A percentile compares a stretch with the other conserved stretches of the same genome.
These are phyloP conservation scores for Pangasius larnaudii DNA, from an alignment of 2,797 vertebrate species.

Conservation along the genomic window DNA sequence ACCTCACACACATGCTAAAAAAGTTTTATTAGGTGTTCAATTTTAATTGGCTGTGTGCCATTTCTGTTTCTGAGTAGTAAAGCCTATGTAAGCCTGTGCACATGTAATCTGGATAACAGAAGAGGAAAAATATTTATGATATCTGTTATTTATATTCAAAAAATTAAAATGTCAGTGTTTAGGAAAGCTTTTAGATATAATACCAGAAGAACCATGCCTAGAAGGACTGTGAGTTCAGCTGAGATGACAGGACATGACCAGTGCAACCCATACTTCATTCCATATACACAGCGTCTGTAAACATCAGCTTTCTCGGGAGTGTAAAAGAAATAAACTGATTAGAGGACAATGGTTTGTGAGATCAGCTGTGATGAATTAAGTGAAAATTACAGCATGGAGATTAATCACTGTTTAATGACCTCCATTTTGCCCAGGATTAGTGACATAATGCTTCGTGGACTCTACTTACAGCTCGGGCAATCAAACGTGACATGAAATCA, in stretches of 20 bases:
- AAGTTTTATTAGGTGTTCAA: conserved; percentile 27
- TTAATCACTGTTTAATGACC: conserved; percentile 56
- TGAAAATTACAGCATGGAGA: conserved; percentile 48
- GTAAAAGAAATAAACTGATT: conserved; percentile 42
- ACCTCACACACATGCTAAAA: conserved; percentile 18
- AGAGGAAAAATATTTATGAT: background rate
- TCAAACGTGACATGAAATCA: conserved; percentile 31
- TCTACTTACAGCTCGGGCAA: conserved; percentile 39
- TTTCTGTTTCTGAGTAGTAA: background rate
- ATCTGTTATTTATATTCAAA: background rate
- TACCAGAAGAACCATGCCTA: background rate
- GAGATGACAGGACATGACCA: conserved; percentile 32
- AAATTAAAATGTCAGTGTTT: background rate
- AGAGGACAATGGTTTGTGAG: conserved; percentile 31
- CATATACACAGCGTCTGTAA: conserved; percentile 25
- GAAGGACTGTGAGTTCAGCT: conserved; percentile 10
- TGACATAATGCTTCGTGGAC: conserved; percentile 33
- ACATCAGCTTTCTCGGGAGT: conserved; percentile 32
- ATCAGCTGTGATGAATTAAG: conserved; percentile 57
- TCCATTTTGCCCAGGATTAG: conserved; percentile 38
- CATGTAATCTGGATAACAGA: background rate
- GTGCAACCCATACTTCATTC: conserved; percentile 21
- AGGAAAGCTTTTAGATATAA: background rate
- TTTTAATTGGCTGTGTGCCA: conserved; percentile 24
- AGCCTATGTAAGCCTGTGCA: background rate